Evolutionary conservation across 2,888 invertebrate genomes (phyloP), one percentile per base, ranked within the genome.

Genomic region (Conops quadrifasciatus): DNA sequence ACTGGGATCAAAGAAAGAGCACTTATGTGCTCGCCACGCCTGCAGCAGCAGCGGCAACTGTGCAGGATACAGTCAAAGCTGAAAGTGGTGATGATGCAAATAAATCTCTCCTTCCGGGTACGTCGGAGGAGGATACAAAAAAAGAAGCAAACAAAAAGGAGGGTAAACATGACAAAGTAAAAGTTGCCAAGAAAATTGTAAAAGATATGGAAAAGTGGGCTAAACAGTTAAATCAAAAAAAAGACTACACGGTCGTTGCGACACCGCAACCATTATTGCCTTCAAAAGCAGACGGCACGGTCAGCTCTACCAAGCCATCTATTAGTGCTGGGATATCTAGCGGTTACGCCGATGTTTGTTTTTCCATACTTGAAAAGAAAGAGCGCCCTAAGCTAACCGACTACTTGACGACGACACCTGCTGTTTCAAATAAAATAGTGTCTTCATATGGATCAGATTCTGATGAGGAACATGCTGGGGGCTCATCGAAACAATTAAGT

Each of bases 131-230:
- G 30, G 73, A 75, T 45, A 81, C 81, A 24, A 85, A 82, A 74
- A 87, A 88, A 73, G 45, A n/a, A 15, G 15, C 28, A 21, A 58
- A 45, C 24, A 79, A 88, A 86, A 75, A 91, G 91, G 84, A 91
- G 90, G 77, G 91, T 89, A 94, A 94, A 78, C 94, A 94, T 73
- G 97, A 97, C 79, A 97, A 97, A 87, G 97, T 96, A 0, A 97
- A 97, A 87, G 96, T 96, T 15, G 98, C 98, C 5, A 97, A 98
- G 84, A 96, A 97, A 85, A 97, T 98, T 77, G 97, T 97, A 0
- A 98, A 98, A 87, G 92, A 90, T 77, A 90, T 90, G 90, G 90
- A 90, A 75, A 86, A 90, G 70, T 99, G 99, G 99, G 99, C 98
- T 0, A 95, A 98, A 80, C 95, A 95, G 15, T 87, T 98, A 75